Conservation (phyloP, 2,113 vertebrate species). For the Bos javanicus region DNA sequence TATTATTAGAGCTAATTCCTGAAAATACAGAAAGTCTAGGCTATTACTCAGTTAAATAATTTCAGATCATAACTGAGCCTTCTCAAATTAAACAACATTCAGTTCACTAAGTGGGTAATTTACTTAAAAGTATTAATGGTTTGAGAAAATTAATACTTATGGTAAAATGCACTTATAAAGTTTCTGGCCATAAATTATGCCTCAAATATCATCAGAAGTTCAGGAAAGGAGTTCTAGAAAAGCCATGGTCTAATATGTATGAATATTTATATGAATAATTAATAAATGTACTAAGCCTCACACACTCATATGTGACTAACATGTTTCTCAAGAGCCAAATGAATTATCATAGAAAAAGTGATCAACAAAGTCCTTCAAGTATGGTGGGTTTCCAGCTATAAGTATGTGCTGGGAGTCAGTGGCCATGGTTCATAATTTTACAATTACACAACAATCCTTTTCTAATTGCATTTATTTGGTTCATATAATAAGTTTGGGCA, state of each 20-base stretch:
- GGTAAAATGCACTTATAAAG: conserved; percentile 16
- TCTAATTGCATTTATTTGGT: neutral
- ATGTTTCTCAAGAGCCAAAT: neutral
- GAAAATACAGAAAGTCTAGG: neutral
- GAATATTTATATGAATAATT: neutral
- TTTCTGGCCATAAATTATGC: neutral
- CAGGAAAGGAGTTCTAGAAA: neutral
- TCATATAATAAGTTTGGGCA: neutral
- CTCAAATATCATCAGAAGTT: neutral
- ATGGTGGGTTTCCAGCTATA: neutral
- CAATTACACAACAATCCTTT: neutral
- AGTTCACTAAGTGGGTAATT: conserved; percentile 17
- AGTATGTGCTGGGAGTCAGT: neutral
- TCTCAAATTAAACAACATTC: conserved; percentile 30
- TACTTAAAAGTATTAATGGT: conserved; percentile 21
- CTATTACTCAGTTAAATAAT: conserved; percentile 22
- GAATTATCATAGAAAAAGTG: neutral
- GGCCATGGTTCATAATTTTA: neutral
- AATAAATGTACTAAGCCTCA: neutral
- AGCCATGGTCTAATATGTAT: neutral
- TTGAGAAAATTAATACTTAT: conserved; percentile 21
- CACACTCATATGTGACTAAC: neutral
- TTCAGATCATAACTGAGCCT: neutral
- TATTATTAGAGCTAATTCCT: neutral
- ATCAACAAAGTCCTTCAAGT: neutral